Evolutionary conservation across 2,113 vertebrate genomes (phyloP).

Genomic region (Cromileptes altivelis): DNA sequence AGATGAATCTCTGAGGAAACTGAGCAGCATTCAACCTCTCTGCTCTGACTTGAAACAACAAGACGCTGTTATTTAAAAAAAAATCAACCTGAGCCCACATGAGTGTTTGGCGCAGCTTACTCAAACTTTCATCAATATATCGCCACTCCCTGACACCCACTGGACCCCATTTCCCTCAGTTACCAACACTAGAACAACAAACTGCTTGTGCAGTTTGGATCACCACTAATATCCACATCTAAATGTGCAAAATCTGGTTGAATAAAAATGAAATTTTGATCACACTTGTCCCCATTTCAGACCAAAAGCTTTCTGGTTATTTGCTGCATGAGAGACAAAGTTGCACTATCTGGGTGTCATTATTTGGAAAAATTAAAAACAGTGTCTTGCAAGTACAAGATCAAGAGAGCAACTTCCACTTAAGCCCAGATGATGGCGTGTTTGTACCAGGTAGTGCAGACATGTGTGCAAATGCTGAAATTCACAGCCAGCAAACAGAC

Average conservation of each 20-base stretch:
- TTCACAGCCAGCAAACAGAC: not conserved
- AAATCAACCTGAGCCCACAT: not conserved
- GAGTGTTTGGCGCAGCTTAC: not conserved
- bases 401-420: constrained; percentile 27
- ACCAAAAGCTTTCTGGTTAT: not conserved
- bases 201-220: not conserved
- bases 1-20: not conserved
- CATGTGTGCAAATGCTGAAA: not conserved
- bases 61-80: not conserved
- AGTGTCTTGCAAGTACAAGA: not conserved
- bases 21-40: not conserved
- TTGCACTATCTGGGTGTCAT: fast-evolving
- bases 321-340: not conserved
- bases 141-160: not conserved
- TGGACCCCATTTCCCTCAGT: not conserved
- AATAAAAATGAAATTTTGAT: not conserved
- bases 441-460: constrained; percentile 50
- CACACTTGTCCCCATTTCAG: not conserved
- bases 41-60: not conserved
- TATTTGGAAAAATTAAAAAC: not conserved
- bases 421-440: constrained; percentile 75
- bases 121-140: not conserved
- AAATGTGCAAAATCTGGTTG: not conserved
- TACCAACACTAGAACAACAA: not conserved
- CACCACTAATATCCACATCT: not conserved